Evolutionary conservation across 2,797 vertebrate genomes (phyloP), one percentile per base, ranked within the genome.

Genomic region (Tangara arthus): DNA sequence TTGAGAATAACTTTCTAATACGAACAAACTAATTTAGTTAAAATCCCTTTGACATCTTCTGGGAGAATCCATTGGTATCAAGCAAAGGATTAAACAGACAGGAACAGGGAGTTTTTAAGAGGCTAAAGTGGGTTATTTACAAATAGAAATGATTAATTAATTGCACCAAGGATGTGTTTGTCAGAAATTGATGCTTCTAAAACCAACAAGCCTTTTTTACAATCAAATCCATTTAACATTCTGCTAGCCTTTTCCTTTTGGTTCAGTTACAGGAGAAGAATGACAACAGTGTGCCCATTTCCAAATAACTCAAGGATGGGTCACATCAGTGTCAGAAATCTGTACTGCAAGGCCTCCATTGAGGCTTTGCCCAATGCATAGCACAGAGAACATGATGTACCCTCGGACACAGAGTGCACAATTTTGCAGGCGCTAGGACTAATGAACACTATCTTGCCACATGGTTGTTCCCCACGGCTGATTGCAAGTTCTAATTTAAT

Each of bases 401-500:
- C 71, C 90, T 63, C 82, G 85, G 65, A 80, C 44, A 52, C 35
- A n/a, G 42, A 17, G 4, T 18, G 18, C 42, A 34, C 30, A 59
- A 3, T 72, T 82, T 72, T 72, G 47, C 70, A 69, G 83, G 44
- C 52, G 37, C 60, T 68, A 44, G 41, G 56, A 72, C 19, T 85
- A 93, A 84, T 83, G 52, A 93, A 55, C 24, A 6, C 15, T 46
- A 11, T 87, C 87, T 66, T 87, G 41, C 78, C 16, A 7, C 30
- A 35, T 42, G 84, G 57, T 70, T 84, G 47, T 46, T 93, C 44
- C 50, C 37, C 26, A 35, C 0, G 0, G 56, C n/a, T 87, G 57
- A 94, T 42, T 87, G 52, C 44, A 91, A 80, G 85, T 68, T 80
- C 71, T 85, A 80, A 96, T 82, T 77, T 23, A 84, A 87, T 89